Conservation (phyloP, 2,888 invertebrate genomes). For the Zaprionus obscuricornis region DNA sequence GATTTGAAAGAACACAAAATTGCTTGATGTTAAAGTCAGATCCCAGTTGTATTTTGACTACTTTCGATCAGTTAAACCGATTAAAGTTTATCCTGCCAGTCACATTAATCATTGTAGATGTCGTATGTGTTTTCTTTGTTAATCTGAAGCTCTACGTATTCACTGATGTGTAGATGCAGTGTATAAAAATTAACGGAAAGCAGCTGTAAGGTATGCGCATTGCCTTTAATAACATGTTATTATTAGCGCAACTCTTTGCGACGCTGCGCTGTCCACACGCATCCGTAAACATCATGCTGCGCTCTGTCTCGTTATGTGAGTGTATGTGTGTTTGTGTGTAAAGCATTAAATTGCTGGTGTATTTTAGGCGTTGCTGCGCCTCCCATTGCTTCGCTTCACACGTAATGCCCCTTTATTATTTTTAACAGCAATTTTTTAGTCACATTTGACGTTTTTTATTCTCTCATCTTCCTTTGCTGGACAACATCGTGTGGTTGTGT, state of each 20-base stretch:
- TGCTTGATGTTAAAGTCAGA: no score
- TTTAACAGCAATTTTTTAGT: slow-evolving; percentile 63
- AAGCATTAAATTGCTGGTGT: slow-evolving; percentile 47
- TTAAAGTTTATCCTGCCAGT: no score
- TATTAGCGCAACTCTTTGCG: slow-evolving; percentile 37
- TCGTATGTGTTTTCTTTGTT: no score
- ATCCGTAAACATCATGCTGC: slow-evolving; percentile 1
- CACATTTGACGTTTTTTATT: slow-evolving; percentile 50
- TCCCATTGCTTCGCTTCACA: slow-evolving; percentile 21
- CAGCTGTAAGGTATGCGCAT: slow-evolving; percentile 44
- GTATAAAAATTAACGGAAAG: slow-evolving; percentile 40
- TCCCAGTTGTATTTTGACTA: no score
- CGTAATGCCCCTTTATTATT: slow-evolving; percentile 64
- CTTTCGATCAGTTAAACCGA: no score
- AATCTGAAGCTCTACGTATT: no score
- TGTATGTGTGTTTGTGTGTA: slow-evolving; percentile 26
- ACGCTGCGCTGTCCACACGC: not conserved
- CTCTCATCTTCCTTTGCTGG: slow-evolving; percentile 33
- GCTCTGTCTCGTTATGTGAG: slow-evolving; percentile 14
- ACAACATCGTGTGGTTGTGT: slow-evolving; percentile 13
- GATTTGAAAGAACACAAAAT: no score
- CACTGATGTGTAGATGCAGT: no score
- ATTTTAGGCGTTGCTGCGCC: slow-evolving; percentile 37
- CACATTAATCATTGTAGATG: no score
- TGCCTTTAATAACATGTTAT: slow-evolving; percentile 39